These are phyloP conservation scores for Leptoclinus maculatus DNA, from an alignment of 2,797 vertebrate genomes.

Conservation along the genomic window DNA sequence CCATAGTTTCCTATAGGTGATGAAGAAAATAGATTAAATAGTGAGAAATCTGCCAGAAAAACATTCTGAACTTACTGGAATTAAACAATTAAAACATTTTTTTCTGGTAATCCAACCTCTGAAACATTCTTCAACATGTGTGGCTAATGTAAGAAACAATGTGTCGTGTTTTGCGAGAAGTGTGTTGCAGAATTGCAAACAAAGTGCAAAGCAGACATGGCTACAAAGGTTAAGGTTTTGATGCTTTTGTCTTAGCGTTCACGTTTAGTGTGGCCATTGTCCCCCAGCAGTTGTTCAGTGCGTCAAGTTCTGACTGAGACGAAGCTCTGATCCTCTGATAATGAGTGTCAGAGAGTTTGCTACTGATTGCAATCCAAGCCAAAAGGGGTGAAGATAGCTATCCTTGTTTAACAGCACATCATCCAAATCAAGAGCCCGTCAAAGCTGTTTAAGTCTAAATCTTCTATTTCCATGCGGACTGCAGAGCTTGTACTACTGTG, in stretches of 20 bases:
- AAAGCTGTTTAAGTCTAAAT: conserved; percentile 65
- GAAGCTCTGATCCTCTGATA: conserved; percentile 66
- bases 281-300: neutral
- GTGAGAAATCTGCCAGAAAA: neutral
- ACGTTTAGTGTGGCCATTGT: neutral
- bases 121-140: neutral
- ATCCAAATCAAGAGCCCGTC: conserved; percentile 52
- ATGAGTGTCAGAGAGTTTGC: conserved; percentile 63
- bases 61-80: neutral
- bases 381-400: conserved; percentile 32
- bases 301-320: conserved; percentile 32
- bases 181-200: neutral
- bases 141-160: neutral
- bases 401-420: conserved; percentile 47
- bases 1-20: conserved; percentile 93
- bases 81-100: neutral
- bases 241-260: neutral
- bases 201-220: neutral
- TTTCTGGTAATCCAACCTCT: conserved; percentile 8
- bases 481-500: conserved; percentile 37
- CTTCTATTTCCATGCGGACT: conserved; percentile 48
- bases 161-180: neutral
- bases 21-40: conserved; percentile 22
- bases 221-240: neutral
- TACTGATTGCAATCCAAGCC: conserved; percentile 73